Evolutionary conservation across 2,113 vertebrate genomes (phyloP).

Genomic region (Chaetura pelagica): DNA sequence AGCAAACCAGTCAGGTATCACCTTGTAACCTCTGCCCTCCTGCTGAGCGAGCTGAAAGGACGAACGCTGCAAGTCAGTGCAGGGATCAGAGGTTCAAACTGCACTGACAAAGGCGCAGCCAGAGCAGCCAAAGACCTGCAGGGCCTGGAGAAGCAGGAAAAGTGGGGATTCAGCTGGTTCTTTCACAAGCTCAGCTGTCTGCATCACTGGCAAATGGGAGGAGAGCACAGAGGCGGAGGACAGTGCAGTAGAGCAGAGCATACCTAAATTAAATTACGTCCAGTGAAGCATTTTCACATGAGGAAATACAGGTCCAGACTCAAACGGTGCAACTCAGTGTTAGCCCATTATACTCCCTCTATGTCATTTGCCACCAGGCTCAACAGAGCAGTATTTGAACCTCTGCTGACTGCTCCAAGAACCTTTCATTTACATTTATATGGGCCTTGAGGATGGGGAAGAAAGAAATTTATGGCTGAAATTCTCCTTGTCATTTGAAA

Average conservation of each 20-base stretch:
- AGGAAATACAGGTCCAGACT: background rate
- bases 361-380: background rate
- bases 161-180: background rate
- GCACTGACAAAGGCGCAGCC: background rate
- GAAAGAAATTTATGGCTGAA: background rate
- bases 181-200: background rate
- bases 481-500: background rate
- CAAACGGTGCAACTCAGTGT: background rate
- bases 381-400: background rate
- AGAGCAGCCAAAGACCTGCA: background rate
- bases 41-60: background rate
- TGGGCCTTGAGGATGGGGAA: background rate
- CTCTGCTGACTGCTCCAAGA: background rate
- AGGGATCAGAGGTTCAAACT: background rate
- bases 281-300: background rate
- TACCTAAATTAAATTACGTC: background rate
- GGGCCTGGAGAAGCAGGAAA: background rate
- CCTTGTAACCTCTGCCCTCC: background rate
- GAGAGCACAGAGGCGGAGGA: background rate
- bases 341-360: background rate
- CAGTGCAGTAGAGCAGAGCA: fast-evolving
- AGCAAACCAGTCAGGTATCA: background rate
- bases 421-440: background rate
- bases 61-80: background rate
- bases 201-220: background rate